Base-by-base conservation (phyloP, 2,888 invertebrate genomes). In the Lasioglossum zephyrum region DNA sequence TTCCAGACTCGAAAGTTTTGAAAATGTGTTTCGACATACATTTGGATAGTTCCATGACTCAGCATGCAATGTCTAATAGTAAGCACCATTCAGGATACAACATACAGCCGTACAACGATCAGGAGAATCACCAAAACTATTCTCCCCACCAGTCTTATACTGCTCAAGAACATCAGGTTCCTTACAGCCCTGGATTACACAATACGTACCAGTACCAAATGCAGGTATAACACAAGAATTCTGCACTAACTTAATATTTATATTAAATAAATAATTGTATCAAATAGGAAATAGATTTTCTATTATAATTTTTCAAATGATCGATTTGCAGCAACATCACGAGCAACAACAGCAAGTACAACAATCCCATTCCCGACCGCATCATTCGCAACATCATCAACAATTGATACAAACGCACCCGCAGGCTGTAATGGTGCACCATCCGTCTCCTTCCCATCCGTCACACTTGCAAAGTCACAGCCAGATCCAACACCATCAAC, bases 41-140 rank as follows among this genome's bases (percentile, higher is more conserved):
- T 81, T 94, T 95, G 94, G 95, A 95, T 73, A 93, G 95, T 85
- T 94, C 95, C 1, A 95, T 95, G 94, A 95, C 95, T 0, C 95
- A 95, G 77, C 94, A 95, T 6, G 94, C 92, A 6, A 93, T 94
- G 77, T 91, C 92, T 60, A 93, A 89, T 5, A 92, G 86, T 16
- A 93, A 93, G 47, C 92, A 94, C 57, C 93, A 93, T 86, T 87
- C 91, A 1, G 88, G 89, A 47, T 95, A 93, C 60, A 92, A 89
- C 79, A 77, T 94, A 47, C 94, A 92, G 44, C 75, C 91, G 16
- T 95, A 93, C 73, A 93, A 94, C 49, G 95, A 95, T 85, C 95
- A 95, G 82, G 95, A 95, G 47, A 95, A 95, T 87, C 94, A 94
- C 84, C 93, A 93, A 31, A 93, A 91, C 77, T 95, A 90, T 89